These are phyloP conservation scores for Trinorchestia longiramus DNA, from an alignment of 1,140 invertebrate species.

Conservation along the genomic window DNA sequence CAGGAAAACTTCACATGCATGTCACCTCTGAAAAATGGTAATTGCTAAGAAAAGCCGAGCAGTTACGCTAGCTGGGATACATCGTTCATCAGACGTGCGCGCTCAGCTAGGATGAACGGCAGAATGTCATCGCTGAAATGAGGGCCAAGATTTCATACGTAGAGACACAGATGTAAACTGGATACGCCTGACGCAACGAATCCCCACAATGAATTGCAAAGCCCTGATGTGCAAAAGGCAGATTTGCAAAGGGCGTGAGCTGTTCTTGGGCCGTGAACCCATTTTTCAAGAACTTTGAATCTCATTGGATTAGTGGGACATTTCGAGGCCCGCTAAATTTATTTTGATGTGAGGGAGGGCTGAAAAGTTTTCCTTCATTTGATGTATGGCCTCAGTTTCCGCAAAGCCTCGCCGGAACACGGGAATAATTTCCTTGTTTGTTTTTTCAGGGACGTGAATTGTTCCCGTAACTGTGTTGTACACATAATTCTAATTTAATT, in stretches of 20 bases:
- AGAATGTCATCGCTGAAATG: background rate
- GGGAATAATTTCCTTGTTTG: background rate
- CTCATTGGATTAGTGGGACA: background rate
- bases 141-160: background rate
- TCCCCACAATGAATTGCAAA: background rate
- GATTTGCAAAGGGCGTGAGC: background rate
- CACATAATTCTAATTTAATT: too few relatives aligned
- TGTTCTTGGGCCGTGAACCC: background rate
- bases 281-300: background rate
- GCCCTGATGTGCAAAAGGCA: background rate
- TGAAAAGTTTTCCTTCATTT: background rate
- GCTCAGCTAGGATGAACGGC: background rate
- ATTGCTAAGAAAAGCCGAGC: background rate
- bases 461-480: background rate
- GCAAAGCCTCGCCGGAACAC: background rate
- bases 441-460: background rate
- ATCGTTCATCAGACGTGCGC: background rate
- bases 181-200: background rate
- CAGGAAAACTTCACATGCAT: background rate
- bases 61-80: background rate
- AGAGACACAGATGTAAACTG: background rate
- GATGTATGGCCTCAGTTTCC: background rate
- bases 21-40: background rate
- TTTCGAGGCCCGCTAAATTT: background rate
- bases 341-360: background rate